Conservation (phyloP, 2,113 vertebrate species). For the Zosterops pallidus region DNA sequence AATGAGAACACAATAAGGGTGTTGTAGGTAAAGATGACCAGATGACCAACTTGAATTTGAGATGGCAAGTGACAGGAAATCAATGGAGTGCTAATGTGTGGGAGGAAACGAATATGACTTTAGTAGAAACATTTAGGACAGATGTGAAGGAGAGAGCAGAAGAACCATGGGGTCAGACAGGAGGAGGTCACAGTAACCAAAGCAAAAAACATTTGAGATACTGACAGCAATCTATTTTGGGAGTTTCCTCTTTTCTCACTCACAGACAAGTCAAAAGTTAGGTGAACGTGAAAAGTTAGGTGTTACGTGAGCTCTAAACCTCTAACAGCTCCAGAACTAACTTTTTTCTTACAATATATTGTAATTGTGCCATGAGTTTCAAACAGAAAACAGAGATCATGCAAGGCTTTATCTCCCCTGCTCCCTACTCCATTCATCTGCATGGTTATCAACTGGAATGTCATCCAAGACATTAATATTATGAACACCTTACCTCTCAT, state of each 20-base stretch:
- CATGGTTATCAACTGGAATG: neutral
- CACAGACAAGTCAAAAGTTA: neutral
- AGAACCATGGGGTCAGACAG: neutral
- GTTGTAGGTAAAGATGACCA: slow-evolving; percentile 39
- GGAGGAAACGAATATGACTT: neutral
- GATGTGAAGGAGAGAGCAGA: slow-evolving; percentile 28
- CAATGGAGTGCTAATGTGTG: slow-evolving; percentile 25
- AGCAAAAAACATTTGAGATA: neutral
- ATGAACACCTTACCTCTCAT: neutral
- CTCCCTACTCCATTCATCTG: neutral
- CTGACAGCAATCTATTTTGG: neutral
- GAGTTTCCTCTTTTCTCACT: neutral
- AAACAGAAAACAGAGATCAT: neutral
- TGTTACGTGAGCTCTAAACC: neutral
- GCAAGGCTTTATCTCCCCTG: neutral
- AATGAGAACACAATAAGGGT: neutral
- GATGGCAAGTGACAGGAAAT: slow-evolving; percentile 47
- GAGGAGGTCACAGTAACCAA: neutral
- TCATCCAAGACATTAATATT: neutral
- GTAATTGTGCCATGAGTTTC: neutral
- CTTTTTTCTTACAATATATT: neutral
- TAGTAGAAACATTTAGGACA: slow-evolving; percentile 40
- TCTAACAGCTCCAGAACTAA: neutral
- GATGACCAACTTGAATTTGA: slow-evolving; percentile 43
- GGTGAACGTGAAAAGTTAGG: neutral